Base-by-base conservation (phyloP, 2,888 invertebrate genomes). In the Brachyopa scutellaris region DNA sequence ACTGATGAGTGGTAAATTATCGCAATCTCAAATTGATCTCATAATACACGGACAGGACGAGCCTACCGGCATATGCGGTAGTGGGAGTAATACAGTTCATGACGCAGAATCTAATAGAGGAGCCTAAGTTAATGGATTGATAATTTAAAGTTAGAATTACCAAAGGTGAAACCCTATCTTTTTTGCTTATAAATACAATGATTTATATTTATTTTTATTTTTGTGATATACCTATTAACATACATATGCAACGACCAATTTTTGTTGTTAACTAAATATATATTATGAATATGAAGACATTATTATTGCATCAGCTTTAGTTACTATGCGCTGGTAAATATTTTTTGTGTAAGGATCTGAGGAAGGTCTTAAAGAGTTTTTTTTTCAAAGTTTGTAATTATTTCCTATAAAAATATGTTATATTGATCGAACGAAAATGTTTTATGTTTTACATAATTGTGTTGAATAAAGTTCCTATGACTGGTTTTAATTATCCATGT, bases 21-120 rank as follows among this genome's bases (percentile, higher is more conserved):
- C 89, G 0, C 88, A 88, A 80, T 88, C 89, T 67, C 88, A 90
- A 87, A 87, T 90, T 85, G 90, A 90, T 85, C 86, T 89, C 15
- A 88, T 90, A 47, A 88, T 90, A 69, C 89, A 90, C 72, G 87
- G 86, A 9, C 86, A 86, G 40, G 86, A 88, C 36, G 85, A 88
- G 21, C 85, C 73, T 26, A 88, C 87, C 3, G 90, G 88, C 42
- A 88, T 89, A 17, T 77, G 87, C 13, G 89, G 89, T 72, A 62
- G 64, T 59, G 47, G 23, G 7, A 45, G 9, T 23, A 49, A 26
- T 23, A n/a, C 13, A 33, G 19, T 2, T 0, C 15, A 38, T 29
- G 74, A 55, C 17, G 21, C 17, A 0, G 73, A 66, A 61, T 45
- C 53, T 31, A 79, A 59, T 67, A 64, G 47, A 15, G 70, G 51